A percentile compares a stretch with the other conserved stretches of the same genome.
Evolutionary conservation across 2,888 invertebrate genomes (phyloP).

Genomic region (Hirtodrosophila cameraria): DNA sequence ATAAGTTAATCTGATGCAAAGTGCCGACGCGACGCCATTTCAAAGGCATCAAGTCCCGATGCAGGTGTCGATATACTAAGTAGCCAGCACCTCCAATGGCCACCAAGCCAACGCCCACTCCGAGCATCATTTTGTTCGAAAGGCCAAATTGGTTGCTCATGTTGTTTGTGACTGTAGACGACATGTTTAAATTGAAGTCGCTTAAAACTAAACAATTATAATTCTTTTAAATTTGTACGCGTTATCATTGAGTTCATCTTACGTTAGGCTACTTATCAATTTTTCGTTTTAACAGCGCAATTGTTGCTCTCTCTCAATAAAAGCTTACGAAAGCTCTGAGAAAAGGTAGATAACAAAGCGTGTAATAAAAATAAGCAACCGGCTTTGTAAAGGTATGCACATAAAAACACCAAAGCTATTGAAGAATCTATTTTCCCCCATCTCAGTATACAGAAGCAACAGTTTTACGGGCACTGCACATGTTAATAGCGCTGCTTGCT

Average conservation of each 20-base stretch:
- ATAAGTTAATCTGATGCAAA: conserved; percentile 72
- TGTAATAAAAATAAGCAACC: background rate
- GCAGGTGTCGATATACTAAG: conserved; percentile 63
- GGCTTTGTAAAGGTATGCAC: background rate
- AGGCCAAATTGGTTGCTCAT: conserved; percentile 12
- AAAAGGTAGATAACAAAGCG: background rate
- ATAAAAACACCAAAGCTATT: too few relatives aligned
- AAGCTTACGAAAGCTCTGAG: conserved; percentile 29
- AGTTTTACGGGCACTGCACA: too few relatives aligned
- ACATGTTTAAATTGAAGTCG: background rate
- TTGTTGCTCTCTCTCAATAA: conserved; percentile 5
- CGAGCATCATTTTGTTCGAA: conserved; percentile 43
- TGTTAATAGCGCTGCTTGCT: too few relatives aligned
- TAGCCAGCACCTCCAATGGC: conserved; percentile 68
- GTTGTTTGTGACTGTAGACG: conserved; percentile 6
- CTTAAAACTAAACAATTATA: background rate
- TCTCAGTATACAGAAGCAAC: too few relatives aligned
- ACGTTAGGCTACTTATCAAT: background rate
- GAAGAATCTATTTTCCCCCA: too few relatives aligned
- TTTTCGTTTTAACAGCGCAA: too few relatives aligned
- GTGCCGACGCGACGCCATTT: conserved; percentile 81
- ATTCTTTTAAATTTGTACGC: background rate
- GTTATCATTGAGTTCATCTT: conserved; percentile 8
- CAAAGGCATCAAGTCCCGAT: conserved; percentile 76
- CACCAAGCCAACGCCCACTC: conserved; percentile 63